Conservation (phyloP, 2,797 vertebrate genomes). For the Periophthalmus magnuspinnatus region DNA sequence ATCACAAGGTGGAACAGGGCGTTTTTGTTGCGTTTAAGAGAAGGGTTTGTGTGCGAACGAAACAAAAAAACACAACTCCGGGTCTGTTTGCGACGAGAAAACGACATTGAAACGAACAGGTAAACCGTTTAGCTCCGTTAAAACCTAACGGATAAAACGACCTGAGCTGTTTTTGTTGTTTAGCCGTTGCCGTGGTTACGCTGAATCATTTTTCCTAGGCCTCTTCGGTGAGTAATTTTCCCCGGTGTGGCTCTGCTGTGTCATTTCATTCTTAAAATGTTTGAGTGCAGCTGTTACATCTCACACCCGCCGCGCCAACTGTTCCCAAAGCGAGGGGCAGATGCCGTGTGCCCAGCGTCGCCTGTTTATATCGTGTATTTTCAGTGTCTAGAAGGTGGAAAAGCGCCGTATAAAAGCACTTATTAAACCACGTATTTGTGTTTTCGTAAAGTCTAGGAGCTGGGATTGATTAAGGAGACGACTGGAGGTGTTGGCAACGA, state of each 20-base stretch:
- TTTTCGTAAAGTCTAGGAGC: conserved; percentile 55
- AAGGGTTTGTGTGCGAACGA: neutral
- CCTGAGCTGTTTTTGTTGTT: neutral
- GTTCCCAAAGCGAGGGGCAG: neutral
- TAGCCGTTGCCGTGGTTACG: neutral
- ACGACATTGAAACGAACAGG: too few species aligned
- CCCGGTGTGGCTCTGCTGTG: conserved; percentile 7
- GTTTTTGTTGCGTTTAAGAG: too few species aligned
- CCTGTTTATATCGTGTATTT: too few species aligned
- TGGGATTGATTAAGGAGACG: conserved; percentile 72
- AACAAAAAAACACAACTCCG: too few species aligned
- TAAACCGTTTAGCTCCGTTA: too few species aligned
- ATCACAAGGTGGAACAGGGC: too few species aligned
- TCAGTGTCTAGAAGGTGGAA: too few species aligned
- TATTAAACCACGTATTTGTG: too few species aligned
- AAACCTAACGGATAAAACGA: too few species aligned
- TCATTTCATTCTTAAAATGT: neutral
- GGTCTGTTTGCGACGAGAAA: too few species aligned
- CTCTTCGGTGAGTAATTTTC: neutral
- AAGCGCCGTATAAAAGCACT: neutral
- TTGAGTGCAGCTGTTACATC: conserved; percentile 21
- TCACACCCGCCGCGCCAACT: conserved; percentile 16
- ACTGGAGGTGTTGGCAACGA: conserved; percentile 44
- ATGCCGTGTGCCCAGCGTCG: neutral
- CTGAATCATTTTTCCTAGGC: neutral